A percentile compares a stretch with the other conserved stretches of the same genome.
These are phyloP conservation scores for Lophochroa leadbeateri DNA, from an alignment of 2,113 vertebrate genomes.

Conservation along the genomic window DNA sequence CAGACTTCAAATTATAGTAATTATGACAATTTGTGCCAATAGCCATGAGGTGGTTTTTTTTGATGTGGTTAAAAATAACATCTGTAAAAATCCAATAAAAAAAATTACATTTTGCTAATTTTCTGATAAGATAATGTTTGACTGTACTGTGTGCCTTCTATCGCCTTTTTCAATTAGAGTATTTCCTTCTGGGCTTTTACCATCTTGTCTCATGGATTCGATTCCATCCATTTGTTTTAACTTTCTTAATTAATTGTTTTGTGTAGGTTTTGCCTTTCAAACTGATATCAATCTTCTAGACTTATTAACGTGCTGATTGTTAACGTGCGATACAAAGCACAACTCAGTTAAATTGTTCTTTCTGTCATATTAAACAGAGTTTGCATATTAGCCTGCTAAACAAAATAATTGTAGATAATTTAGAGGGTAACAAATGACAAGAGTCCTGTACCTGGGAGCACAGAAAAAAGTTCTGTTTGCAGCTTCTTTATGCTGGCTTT, in stretches of 20 bases:
- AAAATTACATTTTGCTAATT: conserved; percentile 86
- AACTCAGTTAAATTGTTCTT: conserved; percentile 59
- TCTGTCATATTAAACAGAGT: conserved; percentile 64
- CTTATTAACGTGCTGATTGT: conserved; percentile 75
- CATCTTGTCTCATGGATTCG: conserved; percentile 71
- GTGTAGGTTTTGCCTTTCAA: conserved; percentile 79
- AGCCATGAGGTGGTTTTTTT: conserved; percentile 81
- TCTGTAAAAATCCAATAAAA: conserved; percentile 82
- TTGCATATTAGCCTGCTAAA: conserved; percentile 44
- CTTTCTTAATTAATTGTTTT: conserved; percentile 84
- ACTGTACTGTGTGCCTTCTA: conserved; percentile 70
- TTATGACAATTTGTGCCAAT: conserved; percentile 84
- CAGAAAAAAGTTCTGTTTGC: not conserved
- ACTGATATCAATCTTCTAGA: conserved; percentile 76
- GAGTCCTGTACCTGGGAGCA: not conserved
- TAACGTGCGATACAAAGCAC: conserved; percentile 53
- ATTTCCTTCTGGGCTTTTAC: conserved; percentile 77
- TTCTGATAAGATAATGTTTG: conserved; percentile 84
- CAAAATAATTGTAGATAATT: conserved; percentile 61
- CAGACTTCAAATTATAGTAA: conserved; percentile 84
- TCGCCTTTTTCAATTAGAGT: conserved; percentile 79
- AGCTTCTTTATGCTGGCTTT: not conserved
- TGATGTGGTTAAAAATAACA: conserved; percentile 87
- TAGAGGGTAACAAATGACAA: conserved; percentile 54
- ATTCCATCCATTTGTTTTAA: conserved; percentile 82